A percentile compares a stretch with the other conserved stretches of the same genome.
These are phyloP conservation scores for Liolophura sinensis DNA, from an alignment of 1,140 invertebrate species.

Conservation along the genomic window DNA sequence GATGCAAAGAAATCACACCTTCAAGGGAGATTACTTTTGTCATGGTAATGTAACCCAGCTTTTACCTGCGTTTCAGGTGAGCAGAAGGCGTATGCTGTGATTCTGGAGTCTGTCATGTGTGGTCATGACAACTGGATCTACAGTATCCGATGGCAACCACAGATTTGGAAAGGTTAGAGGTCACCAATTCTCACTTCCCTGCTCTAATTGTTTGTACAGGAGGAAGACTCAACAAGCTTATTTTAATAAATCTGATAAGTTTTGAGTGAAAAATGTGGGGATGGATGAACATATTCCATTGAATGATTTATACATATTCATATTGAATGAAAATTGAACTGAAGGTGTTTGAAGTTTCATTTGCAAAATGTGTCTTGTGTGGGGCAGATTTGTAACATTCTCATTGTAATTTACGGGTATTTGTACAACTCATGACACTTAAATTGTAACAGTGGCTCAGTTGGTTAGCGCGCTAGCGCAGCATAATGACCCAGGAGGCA, in stretches of 20 bases:
- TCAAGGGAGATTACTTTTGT: too few species aligned
- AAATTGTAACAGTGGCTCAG: too few species aligned
- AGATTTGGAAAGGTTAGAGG: conserved; percentile 30
- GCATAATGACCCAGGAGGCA: not conserved
- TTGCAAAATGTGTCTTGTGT: too few species aligned
- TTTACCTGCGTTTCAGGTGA: conserved; percentile 10
- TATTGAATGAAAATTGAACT: too few species aligned
- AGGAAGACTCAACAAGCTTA: not conserved
- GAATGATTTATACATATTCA: too few species aligned
- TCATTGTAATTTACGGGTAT: too few species aligned
- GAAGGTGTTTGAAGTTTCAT: too few species aligned
- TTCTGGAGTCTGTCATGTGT: conserved; percentile 82
- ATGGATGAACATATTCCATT: not conserved
- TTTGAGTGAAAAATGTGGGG: not conserved
- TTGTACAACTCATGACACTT: too few species aligned
- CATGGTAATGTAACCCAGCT: too few species aligned
- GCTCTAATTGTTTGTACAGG: not conserved
- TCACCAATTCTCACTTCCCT: not conserved
- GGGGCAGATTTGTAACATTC: too few species aligned
- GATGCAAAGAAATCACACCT: too few species aligned
- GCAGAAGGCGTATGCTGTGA: conserved; percentile 63
- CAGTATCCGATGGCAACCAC: conserved; percentile 80
- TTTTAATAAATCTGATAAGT: not conserved
- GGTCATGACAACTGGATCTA: conserved; percentile 96
- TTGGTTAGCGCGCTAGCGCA: not conserved